These are phyloP conservation scores for Sogatella furcifera DNA, from an alignment of 1,140 invertebrate genomes.

Conservation along the genomic window DNA sequence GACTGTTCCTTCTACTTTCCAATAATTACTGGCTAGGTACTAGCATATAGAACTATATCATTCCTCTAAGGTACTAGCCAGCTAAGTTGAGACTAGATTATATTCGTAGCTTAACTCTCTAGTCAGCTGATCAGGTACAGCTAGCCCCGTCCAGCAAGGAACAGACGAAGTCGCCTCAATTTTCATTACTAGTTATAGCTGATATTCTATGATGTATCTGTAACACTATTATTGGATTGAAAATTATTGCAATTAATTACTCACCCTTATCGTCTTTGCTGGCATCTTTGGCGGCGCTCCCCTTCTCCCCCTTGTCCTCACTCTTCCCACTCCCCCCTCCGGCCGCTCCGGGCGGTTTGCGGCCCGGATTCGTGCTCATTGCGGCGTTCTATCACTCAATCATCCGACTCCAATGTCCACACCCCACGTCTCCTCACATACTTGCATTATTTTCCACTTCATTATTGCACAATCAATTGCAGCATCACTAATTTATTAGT, in stretches of 20 bases:
- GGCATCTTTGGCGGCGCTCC: not conserved
- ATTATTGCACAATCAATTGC: not conserved
- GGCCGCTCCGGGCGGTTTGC: conserved; percentile 6
- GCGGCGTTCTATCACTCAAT: not conserved
- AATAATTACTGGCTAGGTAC: too few relatives aligned
- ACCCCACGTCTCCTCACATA: not conserved
- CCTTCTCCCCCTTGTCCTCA: not conserved
- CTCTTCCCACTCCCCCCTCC: not conserved
- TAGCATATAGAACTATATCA: too few relatives aligned
- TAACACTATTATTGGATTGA: too few relatives aligned
- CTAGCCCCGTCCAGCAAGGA: too few relatives aligned
- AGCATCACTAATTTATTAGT: not conserved
- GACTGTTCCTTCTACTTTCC: too few relatives aligned
- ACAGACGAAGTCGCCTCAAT: too few relatives aligned
- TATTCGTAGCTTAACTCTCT: too few relatives aligned
- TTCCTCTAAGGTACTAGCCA: too few relatives aligned
- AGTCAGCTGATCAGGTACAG: too few relatives aligned
- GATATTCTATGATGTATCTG: too few relatives aligned
- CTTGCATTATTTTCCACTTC: not conserved
- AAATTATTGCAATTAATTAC: not conserved
- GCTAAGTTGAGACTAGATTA: too few relatives aligned
- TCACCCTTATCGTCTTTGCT: not conserved
- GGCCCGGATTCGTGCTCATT: conserved; percentile 9
- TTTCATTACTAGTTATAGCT: too few relatives aligned
- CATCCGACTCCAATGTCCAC: not conserved